Base-by-base conservation (phyloP, 2,113 vertebrate genomes). In the Alexandromys fortis region DNA sequence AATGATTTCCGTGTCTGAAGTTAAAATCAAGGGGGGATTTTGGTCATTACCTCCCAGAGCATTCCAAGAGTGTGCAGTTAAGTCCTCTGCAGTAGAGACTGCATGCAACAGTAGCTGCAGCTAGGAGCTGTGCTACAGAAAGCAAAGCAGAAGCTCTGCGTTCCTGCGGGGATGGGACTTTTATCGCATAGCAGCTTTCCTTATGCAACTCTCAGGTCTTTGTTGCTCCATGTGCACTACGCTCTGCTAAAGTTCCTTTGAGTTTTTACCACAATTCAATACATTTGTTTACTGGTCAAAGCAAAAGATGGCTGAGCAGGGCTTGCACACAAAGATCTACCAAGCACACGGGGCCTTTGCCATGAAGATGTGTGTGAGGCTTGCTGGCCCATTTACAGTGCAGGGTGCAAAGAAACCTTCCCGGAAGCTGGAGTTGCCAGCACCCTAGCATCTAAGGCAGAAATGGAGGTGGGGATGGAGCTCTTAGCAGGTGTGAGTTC, bases 1-100 rank as follows among this genome's bases (percentile, higher is more conserved):
- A 85, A 86, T 63, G 72, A 89, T 90, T 96, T 94, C 77, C 47
- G 35, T 26, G 17, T 87, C 92, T 91, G 47, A 93, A 93, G 85
- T 28, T 49, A 90, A 92, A 92, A 94, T 85, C 77, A 78, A 89
- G 42, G 61, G 86, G 77, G 77, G 75, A 88, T 89, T 79, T 61
- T 90, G 72, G 47, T 68, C 33, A 24, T 95, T 47, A 77, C 52
- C 6, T 86, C 65, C 85, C 45, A 49, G 7, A 16, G 68, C 94
- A 67, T 76, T 86, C 79, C 72, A 93, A 87, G 30, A 10, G 22
- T 68, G 81, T 21, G 35, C 52, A 92, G 81, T 65, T 89, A 95
- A 75, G 38, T 73, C 26, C 52, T 70, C 38, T n/a, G 73, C 95
- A 89, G 14, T 89, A 89, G 93, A 78, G 49, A 28, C 8, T 47